Evolutionary conservation across 2,113 vertebrate genomes (phyloP).

Genomic region (Ciconia maguari): DNA sequence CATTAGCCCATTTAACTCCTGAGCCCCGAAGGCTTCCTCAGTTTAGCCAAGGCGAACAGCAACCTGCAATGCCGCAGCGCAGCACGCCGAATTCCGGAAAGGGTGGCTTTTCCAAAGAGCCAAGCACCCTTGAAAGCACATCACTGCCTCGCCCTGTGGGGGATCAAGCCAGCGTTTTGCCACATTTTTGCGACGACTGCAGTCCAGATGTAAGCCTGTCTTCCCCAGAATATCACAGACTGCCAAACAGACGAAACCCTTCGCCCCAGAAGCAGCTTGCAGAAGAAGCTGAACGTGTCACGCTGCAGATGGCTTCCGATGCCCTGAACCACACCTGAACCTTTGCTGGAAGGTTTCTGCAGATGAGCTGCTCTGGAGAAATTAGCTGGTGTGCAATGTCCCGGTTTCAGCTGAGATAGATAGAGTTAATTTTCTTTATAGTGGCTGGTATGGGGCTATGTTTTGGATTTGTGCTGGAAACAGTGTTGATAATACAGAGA

Average conservation of each 20-base stretch:
- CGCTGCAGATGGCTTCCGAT: background rate
- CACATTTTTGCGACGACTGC: background rate
- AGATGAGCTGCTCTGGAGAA: background rate
- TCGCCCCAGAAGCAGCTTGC: background rate
- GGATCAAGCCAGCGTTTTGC: background rate
- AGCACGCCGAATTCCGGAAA: accelerated
- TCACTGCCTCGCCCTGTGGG: background rate
- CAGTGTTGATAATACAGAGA: too few species aligned
- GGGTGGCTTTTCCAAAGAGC: background rate
- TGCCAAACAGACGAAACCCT: background rate
- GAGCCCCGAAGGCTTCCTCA: background rate
- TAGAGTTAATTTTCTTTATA: too few species aligned
- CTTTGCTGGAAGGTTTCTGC: background rate
- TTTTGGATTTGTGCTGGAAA: too few species aligned
- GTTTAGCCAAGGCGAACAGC: background rate
- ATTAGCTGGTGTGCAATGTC: too few species aligned
- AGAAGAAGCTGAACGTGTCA: accelerated
- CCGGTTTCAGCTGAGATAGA: too few species aligned
- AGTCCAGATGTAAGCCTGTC: background rate
- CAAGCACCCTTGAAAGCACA: background rate
- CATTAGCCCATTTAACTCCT: accelerated
- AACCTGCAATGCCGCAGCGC: accelerated
- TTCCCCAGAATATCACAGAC: background rate
- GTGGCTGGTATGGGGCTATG: too few species aligned
- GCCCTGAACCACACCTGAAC: background rate